Base-by-base conservation (phyloP, 2,113 vertebrate species). In the Edolisoma coerulescens region DNA sequence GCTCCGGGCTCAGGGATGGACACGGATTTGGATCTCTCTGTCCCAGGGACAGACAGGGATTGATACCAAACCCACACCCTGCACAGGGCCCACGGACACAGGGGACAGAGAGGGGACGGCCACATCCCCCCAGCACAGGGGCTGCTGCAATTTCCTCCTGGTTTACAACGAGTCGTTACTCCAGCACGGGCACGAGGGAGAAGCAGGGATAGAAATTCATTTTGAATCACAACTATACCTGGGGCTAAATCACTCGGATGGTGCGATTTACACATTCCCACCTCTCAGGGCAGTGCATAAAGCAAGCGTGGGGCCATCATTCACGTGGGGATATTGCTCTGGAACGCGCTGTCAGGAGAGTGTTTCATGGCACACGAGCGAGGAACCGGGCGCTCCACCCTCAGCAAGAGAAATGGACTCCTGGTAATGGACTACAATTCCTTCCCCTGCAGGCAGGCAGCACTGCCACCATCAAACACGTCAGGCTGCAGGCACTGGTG, bases 221-320 rank as follows among this genome's bases (percentile, higher is more conserved):
- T 41, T 37, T 92, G 89, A 95, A 71, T 87, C 93, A 87, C 89
- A 64, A 28, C 81, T 6, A 0, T 23, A 87, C 87, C 93, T 8
- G 81, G 61, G 93, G 93, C 61, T 94, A 93, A 93, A 95, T 94
- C 94, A 78, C 44, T 24, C 3, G 4, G 47, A 18, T 4, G 53
- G 45, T 7, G 90, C 45, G 35, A 94, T 94, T 96, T 95, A 95
- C 93, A 83, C 89, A 2, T 63, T 33, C 42, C 89, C 94, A 89
- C 52, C 89, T 89, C 93, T 44, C 73, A 8, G 91, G 64, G 93
- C 89, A 89, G 91, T 18, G 65, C 93, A 78, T 60, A 84, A 91
- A 93, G 89, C 93, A 81, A 9, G 68, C 20, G 0, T 4, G 1
- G 77, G 60, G 53, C 61, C 87, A 91, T 94, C 87, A 60, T 0